Evolutionary conservation across 1,140 invertebrate species (phyloP), one percentile per base, ranked within the genome.

Genomic region (Melipona quadrifasciata): DNA sequence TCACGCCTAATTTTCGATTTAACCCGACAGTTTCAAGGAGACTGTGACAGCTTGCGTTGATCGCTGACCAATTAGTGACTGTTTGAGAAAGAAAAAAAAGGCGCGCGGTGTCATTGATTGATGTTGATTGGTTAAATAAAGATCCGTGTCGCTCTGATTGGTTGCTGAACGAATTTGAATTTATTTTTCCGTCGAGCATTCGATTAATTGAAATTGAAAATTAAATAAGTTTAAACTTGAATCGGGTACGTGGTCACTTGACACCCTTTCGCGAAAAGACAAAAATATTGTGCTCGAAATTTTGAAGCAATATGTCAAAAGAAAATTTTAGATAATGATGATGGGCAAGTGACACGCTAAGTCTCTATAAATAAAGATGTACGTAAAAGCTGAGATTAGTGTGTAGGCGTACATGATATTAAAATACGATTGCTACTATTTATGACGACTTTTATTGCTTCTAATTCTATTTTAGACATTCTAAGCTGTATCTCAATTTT

Each of bases 301-400:
- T 31, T 31, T 12, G 16, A 19, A n/a, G 58, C 8, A n/a, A 21
- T 34, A 34, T 34, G 12, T 16, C 21, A 16, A 73, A 14, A 31
- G 19, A 17, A 47, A 71, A 57, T 53, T 34, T 2, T 71, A 39
- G 39, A 10, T 61, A 79, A 83, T 79, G 16, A 83, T 53, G 55
- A 61, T 58, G n/a, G 55, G 31, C 72, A 31, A 55, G 65, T 58
- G 81, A 61, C 61, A 83, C 16, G 51, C 39, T 53, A 71, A 61
- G 55, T 67, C 55, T 83, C 82, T 83, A 83, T 83, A 83, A 83
- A 83, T 83, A 83, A 83, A 71, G 12, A 79, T 64, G 70, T 47
- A 47, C 82, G 82, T 70, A 79, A 58, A 79, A 55, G 82, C 75
- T 79, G 78, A 61, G 82, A 83, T 71, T 78, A 79, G 53, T 78